Conservation (phyloP, 2,113 vertebrate genomes). For the Microcebus griseorufus region DNA sequence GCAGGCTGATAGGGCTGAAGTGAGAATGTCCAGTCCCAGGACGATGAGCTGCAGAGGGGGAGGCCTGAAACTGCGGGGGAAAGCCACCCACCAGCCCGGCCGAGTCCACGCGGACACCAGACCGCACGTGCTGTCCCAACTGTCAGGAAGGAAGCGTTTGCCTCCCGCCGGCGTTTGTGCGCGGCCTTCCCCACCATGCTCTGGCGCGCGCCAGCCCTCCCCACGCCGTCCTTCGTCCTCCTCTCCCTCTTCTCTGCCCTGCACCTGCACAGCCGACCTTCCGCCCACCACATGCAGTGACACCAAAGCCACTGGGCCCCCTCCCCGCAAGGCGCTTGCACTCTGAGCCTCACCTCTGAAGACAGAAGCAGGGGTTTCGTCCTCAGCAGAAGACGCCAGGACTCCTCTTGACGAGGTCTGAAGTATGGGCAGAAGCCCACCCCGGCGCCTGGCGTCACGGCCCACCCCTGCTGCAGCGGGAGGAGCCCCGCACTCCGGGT, state of each 20-base stretch:
- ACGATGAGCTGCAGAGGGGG: neutral
- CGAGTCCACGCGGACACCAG: neutral
- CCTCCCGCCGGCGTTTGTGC: rapidly evolving
- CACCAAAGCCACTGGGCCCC: neutral
- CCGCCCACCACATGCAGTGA: neutral
- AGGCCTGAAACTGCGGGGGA: neutral
- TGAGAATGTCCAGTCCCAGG: neutral
- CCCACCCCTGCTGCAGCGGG: rapidly evolving
- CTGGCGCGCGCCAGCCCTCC: rapidly evolving
- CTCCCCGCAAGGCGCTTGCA: neutral
- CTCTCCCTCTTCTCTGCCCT: no score
- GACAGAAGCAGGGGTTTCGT: neutral
- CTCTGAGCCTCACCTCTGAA: neutral
- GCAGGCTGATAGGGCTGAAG: neutral
- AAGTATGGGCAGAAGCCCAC: neutral
- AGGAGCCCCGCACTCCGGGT: neutral
- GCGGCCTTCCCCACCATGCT: neutral
- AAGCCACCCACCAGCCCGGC: no score
- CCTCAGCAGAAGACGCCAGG: neutral
- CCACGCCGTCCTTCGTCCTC: neutral
- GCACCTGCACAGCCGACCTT: neutral
- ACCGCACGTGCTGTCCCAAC: neutral
- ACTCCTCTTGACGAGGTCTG: no score
- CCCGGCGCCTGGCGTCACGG: neutral
- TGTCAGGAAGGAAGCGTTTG: neutral